Conservation (phyloP, 2,113 vertebrate genomes). For the Gobio gobio region DNA sequence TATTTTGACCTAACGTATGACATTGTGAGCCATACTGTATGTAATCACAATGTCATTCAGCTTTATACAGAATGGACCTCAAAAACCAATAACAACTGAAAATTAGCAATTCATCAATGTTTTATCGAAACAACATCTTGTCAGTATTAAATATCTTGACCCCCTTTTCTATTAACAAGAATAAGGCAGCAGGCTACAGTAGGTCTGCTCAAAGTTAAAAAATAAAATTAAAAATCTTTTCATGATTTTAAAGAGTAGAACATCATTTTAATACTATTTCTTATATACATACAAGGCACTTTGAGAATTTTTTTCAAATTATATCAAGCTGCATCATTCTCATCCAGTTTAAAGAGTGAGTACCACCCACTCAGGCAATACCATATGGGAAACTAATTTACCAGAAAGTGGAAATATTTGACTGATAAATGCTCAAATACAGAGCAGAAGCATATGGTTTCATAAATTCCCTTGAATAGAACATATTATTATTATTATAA, state of each 20-base stretch:
- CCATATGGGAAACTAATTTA: background rate
- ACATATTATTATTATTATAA: constrained; percentile 7
- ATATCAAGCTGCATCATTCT: background rate
- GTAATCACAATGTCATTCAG: constrained; percentile 7
- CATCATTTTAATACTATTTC: background rate
- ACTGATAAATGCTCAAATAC: background rate
- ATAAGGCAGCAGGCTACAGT: constrained; percentile 15
- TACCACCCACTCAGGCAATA: background rate
- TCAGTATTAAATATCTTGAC: background rate
- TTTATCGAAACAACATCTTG: background rate
- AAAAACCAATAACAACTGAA: background rate
- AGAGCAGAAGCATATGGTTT: background rate
- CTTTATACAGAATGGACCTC: background rate
- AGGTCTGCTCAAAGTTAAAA: background rate
- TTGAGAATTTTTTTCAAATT: background rate
- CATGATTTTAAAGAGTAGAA: background rate
- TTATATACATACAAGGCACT: constrained; percentile 17
- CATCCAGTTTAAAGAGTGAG: background rate
- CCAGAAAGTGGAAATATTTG: background rate
- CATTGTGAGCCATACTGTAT: background rate
- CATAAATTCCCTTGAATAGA: background rate
- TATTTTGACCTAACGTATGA: background rate
- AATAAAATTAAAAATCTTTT: background rate
- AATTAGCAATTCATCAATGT: background rate
- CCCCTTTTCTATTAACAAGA: background rate